Evolutionary conservation across 2,113 vertebrate genomes (phyloP), one percentile per base, ranked within the genome.

Genomic region (Lampris incognitus): DNA sequence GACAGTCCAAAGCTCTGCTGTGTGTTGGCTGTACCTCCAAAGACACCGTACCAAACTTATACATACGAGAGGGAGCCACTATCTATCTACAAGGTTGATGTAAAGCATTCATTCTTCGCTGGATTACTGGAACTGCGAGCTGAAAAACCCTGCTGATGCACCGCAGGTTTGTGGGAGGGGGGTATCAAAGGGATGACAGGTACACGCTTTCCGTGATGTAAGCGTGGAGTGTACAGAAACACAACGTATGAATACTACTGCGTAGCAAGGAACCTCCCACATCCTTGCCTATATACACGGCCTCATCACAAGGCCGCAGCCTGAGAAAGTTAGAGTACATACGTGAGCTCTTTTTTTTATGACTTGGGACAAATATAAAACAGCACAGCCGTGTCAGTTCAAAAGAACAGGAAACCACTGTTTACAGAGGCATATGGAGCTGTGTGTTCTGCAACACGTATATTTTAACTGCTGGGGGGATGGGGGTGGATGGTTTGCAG

Each of bases 141-240:
- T 82, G 84, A 92, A 92, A 93, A 89, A 87, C 88, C 88, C 90
- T 90, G 84, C 66, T 86, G 83, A 90, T 83, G 78, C 72, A 81
- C 49, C 85, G 82, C 79, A 76, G 78, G 71, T 73, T 89, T 87
- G 91, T 87, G 79, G 82, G 87, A 81, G 86, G 85, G 51, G 71
- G 84, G 69, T 61, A 68, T 85, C 71, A 82, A 62, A 78, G 81
- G 85, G 78, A 73, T 79, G 60, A 73, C 80, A 67, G 58, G 70
- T 82, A 74, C 71, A 83, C 50, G 69, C 41, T 90, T 91, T 90
- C 90, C 90, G 84, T 83, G 69, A 66, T 81, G 72, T 79, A 49
- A 77, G n/a, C 36, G 24, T 11, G 36, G 46, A 6, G 52, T 71
- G 8, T 68, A 58, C 24, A 73, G 13, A 68, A 11, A 66, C 61